phyloP scores from a whole-genome alignment of 2,888 invertebrate species.

The Latrodectus hesperus region DNA sequence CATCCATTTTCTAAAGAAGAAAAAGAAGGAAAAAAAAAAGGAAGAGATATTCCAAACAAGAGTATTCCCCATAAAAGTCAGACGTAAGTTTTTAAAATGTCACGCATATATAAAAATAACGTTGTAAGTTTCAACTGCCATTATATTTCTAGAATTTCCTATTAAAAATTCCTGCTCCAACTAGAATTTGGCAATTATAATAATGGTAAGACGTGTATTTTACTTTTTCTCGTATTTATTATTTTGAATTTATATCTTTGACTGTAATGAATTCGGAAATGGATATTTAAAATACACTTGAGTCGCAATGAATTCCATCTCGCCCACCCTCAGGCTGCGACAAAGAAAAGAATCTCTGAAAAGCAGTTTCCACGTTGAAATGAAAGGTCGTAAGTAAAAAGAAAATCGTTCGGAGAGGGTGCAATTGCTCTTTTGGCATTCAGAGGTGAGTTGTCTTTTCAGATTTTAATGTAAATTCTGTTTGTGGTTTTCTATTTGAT shows the following conservation, averaged over 20 bases:
- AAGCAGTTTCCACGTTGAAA: neutral
- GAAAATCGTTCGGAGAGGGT: no score
- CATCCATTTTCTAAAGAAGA: neutral
- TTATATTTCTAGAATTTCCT: constrained; percentile 16
- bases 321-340: neutral
- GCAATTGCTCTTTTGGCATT: no score
- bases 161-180: constrained; percentile 40
- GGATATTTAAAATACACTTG: constrained; percentile 5
- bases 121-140: constrained; percentile 17
- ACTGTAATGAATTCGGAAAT: constrained; percentile 3
- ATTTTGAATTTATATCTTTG: constrained; percentile 1
- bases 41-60: constrained; percentile 2
- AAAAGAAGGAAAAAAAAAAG: neutral
- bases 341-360: neutral
- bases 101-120: neutral
- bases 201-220: constrained; percentile 25
- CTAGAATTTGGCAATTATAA: constrained; percentile 33
- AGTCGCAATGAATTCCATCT: neutral
- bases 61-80: neutral
- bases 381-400: neutral
- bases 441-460: no score
- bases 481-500: no score
- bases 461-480: no score
- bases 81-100: neutral
- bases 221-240: constrained; percentile 12